Evolutionary conservation across 2,797 vertebrate species (phyloP).

Genomic region (Nothura maculosa): DNA sequence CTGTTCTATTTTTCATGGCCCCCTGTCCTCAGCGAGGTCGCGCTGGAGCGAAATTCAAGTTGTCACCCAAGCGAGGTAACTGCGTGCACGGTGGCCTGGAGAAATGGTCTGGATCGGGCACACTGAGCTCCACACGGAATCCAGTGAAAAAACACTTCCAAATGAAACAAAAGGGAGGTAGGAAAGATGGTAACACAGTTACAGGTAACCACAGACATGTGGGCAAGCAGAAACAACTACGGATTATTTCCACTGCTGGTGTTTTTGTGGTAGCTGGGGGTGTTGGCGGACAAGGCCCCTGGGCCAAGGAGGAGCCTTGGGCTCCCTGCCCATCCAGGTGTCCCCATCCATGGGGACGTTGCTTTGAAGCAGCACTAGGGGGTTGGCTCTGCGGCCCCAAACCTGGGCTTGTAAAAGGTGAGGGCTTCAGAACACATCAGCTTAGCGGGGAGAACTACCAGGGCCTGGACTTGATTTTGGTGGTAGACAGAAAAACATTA

Average conservation of each 20-base stretch:
- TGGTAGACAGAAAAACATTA: not conserved
- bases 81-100: not conserved
- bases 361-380: not conserved
- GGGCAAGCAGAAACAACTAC: constrained; percentile 8
- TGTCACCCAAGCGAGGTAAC: not conserved
- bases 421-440: not conserved
- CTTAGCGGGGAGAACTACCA: not conserved
- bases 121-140: not conserved
- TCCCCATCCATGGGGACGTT: not conserved
- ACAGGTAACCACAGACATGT: not conserved
- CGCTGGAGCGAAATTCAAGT: not conserved
- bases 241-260: not conserved
- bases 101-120: not conserved
- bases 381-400: not conserved
- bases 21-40: not conserved
- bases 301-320: not conserved
- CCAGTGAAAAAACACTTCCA: not conserved
- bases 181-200: not conserved
- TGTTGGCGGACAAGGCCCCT: not conserved
- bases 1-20: not conserved
- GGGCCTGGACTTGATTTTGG: not conserved
- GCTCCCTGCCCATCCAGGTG: not conserved
- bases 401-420: not conserved
- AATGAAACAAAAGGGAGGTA: not conserved
- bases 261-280: not conserved